Percentiles rank a stretch among this genome's conserved stretches.
These are phyloP conservation scores for Danio aesculapii DNA, from an alignment of 2,797 vertebrate species.

Conservation along the genomic window DNA sequence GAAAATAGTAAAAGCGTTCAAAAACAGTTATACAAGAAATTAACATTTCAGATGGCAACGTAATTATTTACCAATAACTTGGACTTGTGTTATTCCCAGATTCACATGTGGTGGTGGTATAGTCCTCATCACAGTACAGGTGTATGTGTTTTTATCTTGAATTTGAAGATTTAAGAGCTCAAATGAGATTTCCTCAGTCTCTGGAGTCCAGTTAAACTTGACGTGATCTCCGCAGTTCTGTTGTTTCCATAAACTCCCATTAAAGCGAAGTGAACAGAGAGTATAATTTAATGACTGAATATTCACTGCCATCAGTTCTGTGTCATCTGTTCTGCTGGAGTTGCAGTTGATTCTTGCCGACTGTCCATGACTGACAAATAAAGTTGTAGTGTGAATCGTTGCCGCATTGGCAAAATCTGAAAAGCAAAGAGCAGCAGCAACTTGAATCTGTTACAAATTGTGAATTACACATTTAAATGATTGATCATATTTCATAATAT, in stretches of 20 bases:
- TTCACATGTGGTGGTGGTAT: neutral
- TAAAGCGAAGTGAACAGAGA: constrained; percentile 7
- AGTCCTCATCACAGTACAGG: constrained; percentile 17
- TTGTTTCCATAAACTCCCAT: neutral
- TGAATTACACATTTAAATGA: no score
- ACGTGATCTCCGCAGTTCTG: neutral
- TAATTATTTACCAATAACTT: constrained; percentile 18
- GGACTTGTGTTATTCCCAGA: constrained; percentile 9
- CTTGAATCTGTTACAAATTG: neutral
- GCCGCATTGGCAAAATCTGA: neutral
- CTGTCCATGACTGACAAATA: constrained; percentile 16
- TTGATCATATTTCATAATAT: no score
- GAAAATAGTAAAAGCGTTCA: neutral
- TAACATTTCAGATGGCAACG: neutral
- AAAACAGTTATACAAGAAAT: no score
- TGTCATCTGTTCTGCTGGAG: constrained; percentile 4
- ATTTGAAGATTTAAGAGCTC: constrained; percentile 46
- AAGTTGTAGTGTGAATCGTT: neutral
- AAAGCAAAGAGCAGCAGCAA: neutral
- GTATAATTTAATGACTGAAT: neutral
- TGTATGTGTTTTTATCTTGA: constrained; percentile 12
- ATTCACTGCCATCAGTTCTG: neutral
- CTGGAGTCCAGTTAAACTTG: constrained; percentile 3
- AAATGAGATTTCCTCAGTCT: constrained; percentile 19
- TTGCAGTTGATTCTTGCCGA: constrained; percentile 25